Evolutionary conservation across 2,797 vertebrate genomes (phyloP).

Genomic region (Cynodonichthys magdalenae): DNA sequence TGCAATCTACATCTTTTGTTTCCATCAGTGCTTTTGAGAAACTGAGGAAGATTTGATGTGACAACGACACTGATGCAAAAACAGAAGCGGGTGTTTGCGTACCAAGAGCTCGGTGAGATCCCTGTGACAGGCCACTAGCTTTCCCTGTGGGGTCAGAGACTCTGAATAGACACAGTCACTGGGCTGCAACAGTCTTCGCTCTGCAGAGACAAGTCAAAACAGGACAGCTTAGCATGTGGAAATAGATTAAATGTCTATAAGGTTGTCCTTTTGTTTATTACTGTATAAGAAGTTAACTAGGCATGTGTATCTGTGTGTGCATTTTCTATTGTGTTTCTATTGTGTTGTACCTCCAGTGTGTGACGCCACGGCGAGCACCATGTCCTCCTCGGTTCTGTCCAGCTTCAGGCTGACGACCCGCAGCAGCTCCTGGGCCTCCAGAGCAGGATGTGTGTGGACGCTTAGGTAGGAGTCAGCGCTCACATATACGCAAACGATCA

Average conservation of each 20-base stretch:
- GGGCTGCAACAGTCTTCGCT: constrained; percentile 88
- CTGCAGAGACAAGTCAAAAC: constrained; percentile 72
- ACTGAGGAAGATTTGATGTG: background rate
- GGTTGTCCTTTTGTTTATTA: too few relatives aligned
- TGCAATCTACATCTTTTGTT: background rate
- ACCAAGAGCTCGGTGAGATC: constrained; percentile 92
- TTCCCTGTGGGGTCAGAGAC: constrained; percentile 87
- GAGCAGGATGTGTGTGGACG: constrained; percentile 86
- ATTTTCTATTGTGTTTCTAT: constrained; percentile 8
- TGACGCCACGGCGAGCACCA: constrained; percentile 84
- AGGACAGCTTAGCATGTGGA: constrained; percentile 17
- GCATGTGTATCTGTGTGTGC: background rate
- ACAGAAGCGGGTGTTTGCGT: constrained; percentile 41
- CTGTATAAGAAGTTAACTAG: too few relatives aligned
- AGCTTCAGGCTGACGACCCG: constrained; percentile 89
- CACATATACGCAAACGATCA: constrained; percentile 92
- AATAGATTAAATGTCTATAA: too few relatives aligned
- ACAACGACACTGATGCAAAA: background rate
- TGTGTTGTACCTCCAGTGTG: constrained; percentile 85
- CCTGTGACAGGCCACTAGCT: constrained; percentile 89
- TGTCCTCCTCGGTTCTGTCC: constrained; percentile 87
- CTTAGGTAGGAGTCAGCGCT: constrained; percentile 95
- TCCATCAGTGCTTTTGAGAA: background rate
- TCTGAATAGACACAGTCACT: constrained; percentile 91
- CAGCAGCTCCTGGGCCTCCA: constrained; percentile 90